Conservation (phyloP, 2,113 vertebrate genomes). For the Myiopsitta monachus region DNA sequence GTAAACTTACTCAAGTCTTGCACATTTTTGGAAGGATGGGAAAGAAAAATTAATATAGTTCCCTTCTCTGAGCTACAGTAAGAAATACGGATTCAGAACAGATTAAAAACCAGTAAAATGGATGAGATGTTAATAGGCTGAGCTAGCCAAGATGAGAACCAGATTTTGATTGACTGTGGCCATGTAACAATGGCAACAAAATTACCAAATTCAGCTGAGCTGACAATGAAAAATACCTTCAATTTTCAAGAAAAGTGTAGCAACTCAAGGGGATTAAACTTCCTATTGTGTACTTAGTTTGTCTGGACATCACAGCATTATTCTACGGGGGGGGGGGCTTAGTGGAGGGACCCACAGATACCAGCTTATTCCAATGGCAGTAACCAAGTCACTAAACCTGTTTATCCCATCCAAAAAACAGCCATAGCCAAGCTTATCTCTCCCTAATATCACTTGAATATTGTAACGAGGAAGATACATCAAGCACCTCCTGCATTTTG, state of each 20-base stretch:
- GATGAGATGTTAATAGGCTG: background rate
- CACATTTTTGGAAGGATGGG: background rate
- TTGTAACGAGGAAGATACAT: background rate
- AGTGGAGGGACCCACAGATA: background rate
- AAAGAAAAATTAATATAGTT: background rate
- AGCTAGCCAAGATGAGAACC: background rate
- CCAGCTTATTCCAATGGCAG: background rate
- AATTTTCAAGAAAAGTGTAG: background rate
- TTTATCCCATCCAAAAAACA: background rate
- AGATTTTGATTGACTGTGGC: background rate
- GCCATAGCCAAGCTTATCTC: background rate
- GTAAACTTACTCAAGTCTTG: background rate
- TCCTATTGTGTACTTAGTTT: background rate
- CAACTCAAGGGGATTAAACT: background rate
- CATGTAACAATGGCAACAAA: background rate
- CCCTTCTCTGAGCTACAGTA: background rate
- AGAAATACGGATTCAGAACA: background rate
- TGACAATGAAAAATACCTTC: background rate
- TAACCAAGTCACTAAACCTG: background rate
- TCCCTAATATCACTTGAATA: background rate
- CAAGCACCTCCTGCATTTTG: background rate
- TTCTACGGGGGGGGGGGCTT: fast-evolving
- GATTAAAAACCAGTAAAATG: background rate
- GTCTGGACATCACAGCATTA: background rate
- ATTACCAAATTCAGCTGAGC: background rate